Percentiles rank a stretch among this genome's conserved stretches.
These are phyloP conservation scores for Xenops minutus DNA, from an alignment of 2,797 vertebrate species.

Conservation along the genomic window DNA sequence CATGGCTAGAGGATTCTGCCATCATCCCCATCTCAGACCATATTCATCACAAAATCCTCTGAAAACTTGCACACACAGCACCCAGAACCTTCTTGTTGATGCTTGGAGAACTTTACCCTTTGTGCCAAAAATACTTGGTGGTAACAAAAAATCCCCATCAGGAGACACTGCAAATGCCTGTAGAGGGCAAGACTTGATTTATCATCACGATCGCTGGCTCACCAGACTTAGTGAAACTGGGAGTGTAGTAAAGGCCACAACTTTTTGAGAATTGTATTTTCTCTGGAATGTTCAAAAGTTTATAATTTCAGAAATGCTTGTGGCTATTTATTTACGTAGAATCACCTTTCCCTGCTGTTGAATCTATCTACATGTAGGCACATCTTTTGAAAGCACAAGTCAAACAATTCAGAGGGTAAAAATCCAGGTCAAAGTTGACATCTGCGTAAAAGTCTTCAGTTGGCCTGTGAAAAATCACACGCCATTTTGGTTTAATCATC, in stretches of 20 bases:
- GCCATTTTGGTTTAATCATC: background rate
- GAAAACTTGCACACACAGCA: background rate
- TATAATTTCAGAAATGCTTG: background rate
- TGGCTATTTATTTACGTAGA: background rate
- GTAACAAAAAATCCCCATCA: fast-evolving
- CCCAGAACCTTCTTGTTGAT: background rate
- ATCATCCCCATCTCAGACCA: background rate
- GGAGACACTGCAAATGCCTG: background rate
- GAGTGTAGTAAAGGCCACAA: background rate
- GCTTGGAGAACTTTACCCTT: background rate
- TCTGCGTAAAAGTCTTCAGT: background rate
- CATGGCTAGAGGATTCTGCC: background rate
- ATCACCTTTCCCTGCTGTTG: background rate
- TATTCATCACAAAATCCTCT: background rate
- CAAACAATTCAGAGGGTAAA: background rate
- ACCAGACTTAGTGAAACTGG: background rate
- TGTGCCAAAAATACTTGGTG: background rate
- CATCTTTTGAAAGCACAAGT: background rate
- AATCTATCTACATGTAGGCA: background rate
- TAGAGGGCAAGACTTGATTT: background rate
- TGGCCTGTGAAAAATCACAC: background rate
- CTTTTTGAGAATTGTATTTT: background rate
- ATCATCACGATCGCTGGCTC: background rate
- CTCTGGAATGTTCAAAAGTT: background rate
- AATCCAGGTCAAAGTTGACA: background rate